Evolutionary conservation across 2,797 vertebrate genomes (phyloP), one percentile per base, ranked within the genome.

Genomic region (Chaenodraco wilsoni): DNA sequence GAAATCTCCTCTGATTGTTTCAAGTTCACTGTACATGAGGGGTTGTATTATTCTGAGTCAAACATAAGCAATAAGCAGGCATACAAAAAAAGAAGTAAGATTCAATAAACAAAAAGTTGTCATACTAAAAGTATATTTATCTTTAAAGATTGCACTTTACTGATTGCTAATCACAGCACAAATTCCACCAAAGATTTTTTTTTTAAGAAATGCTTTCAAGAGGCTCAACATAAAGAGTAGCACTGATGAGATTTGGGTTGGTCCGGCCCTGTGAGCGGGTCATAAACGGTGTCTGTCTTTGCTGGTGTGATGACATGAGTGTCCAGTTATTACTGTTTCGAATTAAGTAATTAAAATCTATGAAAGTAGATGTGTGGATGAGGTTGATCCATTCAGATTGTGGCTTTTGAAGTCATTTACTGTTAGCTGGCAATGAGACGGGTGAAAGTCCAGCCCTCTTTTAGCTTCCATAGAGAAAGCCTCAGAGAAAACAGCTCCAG

Each of bases 131-230:
- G 90, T 85, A 90, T 85, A 89, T 89, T 91, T 84, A 92, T 87
- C 88, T 85, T 87, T 92, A 86, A 89, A 94, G 91, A 94, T 94
- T 94, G 91, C 93, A 95, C 93, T 93, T 94, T 89, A 94, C 93
- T 93, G 94, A 94, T 95, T 94, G 91, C 92, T 92, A 91, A 94
- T 94, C 92, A 94, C 93, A 94, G 92, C 93, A 94, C 89, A 85
- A 88, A 94, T 93, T 88, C 89, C 87, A 93, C 90, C 88, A 89
- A 87, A 85, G 62, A 87, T 64, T 64, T 72, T 79, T 82, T 80
- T 74, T 65, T 79, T 80, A 78, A 83, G 65, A 75, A 88, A 90
- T 72, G 70, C 68, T 86, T 89, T 84, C 52, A 87, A 86, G 83
- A 90, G 88, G 88, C 85, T 93, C 83, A 82, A 89, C 69, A 78